Evolutionary conservation across 1,140 invertebrate species (phyloP), one percentile per base, ranked within the genome.

Genomic region (Neelides sp.): DNA sequence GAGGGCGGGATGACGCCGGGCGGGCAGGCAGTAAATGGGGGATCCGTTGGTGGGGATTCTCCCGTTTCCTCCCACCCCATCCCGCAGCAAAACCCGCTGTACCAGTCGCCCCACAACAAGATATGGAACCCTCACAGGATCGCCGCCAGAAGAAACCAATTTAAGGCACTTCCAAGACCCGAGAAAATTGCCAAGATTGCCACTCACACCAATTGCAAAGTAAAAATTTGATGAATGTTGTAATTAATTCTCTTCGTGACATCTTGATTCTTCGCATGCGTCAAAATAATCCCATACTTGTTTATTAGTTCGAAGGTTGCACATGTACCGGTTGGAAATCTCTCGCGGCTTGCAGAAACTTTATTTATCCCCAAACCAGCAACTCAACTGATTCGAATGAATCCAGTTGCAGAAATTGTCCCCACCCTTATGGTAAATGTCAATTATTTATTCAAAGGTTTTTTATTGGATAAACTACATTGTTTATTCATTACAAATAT

Each of bases 261-360:
- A n/a, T 13, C n/a, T 8, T 32, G 28, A 32, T 8, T 8, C n/a
- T 32, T 8, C n/a, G 28, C n/a, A 32, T 7, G 5, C n/a, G 13
- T 4, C 34, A 15, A 7, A 15, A 22, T 51, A 17, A 32, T 15
- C 44, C 19, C 4, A 4, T 51, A n/a, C 17, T 48, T 46, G 20
- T 46, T 40, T 46, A 40, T 27, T 37, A 61, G 58, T 36, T 43
- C 1, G 58, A 61, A 10, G 47, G 47, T 5, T 61, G 58, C 46
- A 19, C 49, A 19, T 61, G 58, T 50, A 46, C 34, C 1, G 58
- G 58, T 0, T 61, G 58, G 58, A 61, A 61, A 52, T 52, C 52
- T 40, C 5, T 57, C 4, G 23, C 48, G 3, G 37, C 51, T 23
- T 49, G 52, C 3, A 13, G 57, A 3, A 47, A 52, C 19, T 58